Base-by-base conservation (phyloP, 2,797 vertebrate species). In the Brachymystax lenok region DNA sequence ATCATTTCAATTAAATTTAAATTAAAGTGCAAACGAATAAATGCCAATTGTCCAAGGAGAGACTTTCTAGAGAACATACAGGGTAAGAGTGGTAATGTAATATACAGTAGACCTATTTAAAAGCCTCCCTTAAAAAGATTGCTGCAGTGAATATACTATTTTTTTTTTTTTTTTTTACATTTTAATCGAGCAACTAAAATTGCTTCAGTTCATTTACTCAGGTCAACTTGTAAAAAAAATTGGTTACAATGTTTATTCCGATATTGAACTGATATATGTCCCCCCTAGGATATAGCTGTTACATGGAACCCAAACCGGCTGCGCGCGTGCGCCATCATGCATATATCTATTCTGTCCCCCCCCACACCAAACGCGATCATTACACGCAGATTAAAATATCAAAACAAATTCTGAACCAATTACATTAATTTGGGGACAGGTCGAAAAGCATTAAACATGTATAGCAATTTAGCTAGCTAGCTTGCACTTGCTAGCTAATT, bases 191-290 rank as follows among this genome's bases (percentile, higher is more conserved):
- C 51, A 19, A 61, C 81, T 69, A 70, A 83, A 19, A 13, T 50
- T 33, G 54, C 13, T 33, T 79, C 66, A 19, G 27, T 13, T 86
- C 80, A 87, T 88, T 88, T 86, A 87, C 82, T 79, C 75, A 73
- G 79, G 27, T 76, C 81, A 50, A 77, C 74, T 79, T 52, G 13
- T 73, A 68, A 21, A 85, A 88, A 69, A 50, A 30, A 75, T 46
- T 59, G 69, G 14, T 76, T 56, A 7, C 72, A 75, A n/a, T n/a
- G 72, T 82, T 83, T 85, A 85, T 84, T 83, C 75, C 85, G 79
- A 83, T 73, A 64, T 10, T 70, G 40, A 59, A 19, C 78, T 46
- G 40, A 46, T 13, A 13, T 19, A 21, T 1, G 6, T 56, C 52
- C 52, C 51, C 12, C 51, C 30, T 30, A 30, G 30, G 30, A 16